Evolutionary conservation across 2,888 invertebrate genomes (phyloP).

Genomic region (Odontocerum albicorne): DNA sequence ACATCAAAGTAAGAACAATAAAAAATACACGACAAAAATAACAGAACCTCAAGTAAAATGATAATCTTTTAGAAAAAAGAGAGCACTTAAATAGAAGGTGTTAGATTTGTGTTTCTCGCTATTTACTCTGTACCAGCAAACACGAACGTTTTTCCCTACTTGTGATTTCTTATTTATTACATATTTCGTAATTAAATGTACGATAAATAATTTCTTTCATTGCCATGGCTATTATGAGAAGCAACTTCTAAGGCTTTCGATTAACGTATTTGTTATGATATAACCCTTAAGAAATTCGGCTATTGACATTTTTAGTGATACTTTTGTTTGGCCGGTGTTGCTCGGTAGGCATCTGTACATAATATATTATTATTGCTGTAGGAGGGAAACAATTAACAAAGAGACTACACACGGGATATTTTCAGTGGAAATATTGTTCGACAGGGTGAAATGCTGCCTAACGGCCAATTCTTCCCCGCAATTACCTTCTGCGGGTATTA

Average conservation of each 20-base stretch:
- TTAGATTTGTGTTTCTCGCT: background rate
- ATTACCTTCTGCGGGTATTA: background rate
- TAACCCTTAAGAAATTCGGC: slow-evolving; percentile 22
- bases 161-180: slow-evolving; percentile 18
- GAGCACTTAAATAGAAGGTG: too few relatives aligned
- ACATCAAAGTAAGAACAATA: too few relatives aligned
- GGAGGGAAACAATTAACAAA: slow-evolving; percentile 34
- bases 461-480: slow-evolving; percentile 13
- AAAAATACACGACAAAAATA: too few relatives aligned
- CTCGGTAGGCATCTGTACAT: slow-evolving; percentile 26
- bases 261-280: slow-evolving; percentile 33
- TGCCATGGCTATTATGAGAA: slow-evolving; percentile 17
- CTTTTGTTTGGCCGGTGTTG: slow-evolving; percentile 28
- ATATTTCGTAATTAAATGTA: slow-evolving; percentile 27
- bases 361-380: slow-evolving; percentile 32
- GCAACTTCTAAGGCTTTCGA: slow-evolving; percentile 24
- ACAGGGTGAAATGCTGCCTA: slow-evolving; percentile 20
- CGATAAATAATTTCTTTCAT: slow-evolving; percentile 30
- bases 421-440: slow-evolving; percentile 29
- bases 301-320: slow-evolving; percentile 34
- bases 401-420: slow-evolving; percentile 25
- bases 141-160: slow-evolving; percentile 13
- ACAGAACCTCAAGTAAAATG: too few relatives aligned
- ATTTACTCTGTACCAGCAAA: slow-evolving; percentile 16
- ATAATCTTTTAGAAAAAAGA: too few relatives aligned